Base-by-base conservation (phyloP, 2,113 vertebrate genomes). In the Paramormyrops kingsleyae region DNA sequence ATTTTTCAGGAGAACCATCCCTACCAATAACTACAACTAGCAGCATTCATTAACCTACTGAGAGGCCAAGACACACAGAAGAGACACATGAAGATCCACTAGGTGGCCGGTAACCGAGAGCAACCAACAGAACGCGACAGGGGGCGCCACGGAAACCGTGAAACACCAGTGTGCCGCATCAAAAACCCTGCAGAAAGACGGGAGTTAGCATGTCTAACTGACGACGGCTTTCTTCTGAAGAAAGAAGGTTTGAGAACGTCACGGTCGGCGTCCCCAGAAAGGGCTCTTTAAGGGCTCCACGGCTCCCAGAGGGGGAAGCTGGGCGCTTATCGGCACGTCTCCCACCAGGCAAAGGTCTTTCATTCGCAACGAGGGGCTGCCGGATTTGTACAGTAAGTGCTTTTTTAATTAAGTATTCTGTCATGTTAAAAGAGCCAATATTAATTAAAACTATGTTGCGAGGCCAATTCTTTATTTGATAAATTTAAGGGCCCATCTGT, bases 381-480 rank as follows among this genome's bases (percentile, higher is more conserved):
- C 88, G 87, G 90, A 88, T 90, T 91, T 90, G 85, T 91, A 89
- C 87, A 89, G 52, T 91, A 91, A 93, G 91, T 92, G 90, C 84
- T 91, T 92, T 93, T 93, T 91, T 91, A 93, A 92, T 91, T 91
- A 92, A 87, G 89, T 92, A 91, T 66, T 91, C 90, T 91, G 88
- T 92, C 90, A 88, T 92, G 91, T 91, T 92, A 92, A 93, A 90
- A 92, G 90, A 91, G 91, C 90, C 89, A 91, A 93, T 93, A 90
- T 91, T 92, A 93, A 92, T 92, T 92, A 91, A 92, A 92, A 91
- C 88, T 89, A 83, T 92, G 91, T 92, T 56, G 88, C 1, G 42
- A 89, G 88, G 91, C 91, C 89, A 94, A 91, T 88, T 92, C 91
- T 94, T 95, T 94, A 92, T 93, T 94, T 92, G 93, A 92, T 89